Conservation (phyloP, 2,888 invertebrate genomes). For the Mythimna ferrago region DNA sequence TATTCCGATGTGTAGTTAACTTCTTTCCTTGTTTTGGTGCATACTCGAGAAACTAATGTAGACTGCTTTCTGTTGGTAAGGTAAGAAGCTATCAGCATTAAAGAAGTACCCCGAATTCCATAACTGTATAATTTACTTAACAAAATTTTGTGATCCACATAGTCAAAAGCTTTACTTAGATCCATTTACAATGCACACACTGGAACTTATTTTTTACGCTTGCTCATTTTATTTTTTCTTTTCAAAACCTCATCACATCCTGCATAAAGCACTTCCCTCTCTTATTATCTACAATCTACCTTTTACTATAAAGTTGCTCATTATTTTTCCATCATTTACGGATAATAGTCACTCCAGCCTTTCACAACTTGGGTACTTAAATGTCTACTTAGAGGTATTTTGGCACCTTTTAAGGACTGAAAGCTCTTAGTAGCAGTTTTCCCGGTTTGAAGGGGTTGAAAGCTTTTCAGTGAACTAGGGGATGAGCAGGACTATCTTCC, state of each 20-base stretch:
- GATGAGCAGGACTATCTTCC: constrained; percentile 52
- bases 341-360: constrained; percentile 34
- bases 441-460: constrained; percentile 67
- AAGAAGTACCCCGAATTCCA: no score
- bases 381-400: constrained; percentile 57
- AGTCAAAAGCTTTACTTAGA: no score
- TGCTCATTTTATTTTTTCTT: neutral
- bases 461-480: constrained; percentile 62
- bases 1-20: no score
- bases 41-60: no score
- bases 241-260: neutral
- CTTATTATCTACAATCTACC: neutral
- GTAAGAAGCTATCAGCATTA: no score
- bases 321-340: constrained; percentile 7
- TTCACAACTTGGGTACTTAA: constrained; percentile 41
- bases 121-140: no score
- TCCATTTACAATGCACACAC: no score
- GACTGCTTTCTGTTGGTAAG: no score
- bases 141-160: no score
- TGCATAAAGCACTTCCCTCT: neutral
- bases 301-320: constrained; percentile 11
- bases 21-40: no score
- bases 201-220: neutral
- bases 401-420: constrained; percentile 65
- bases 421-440: constrained; percentile 62